Base-by-base conservation (phyloP, 2,888 invertebrate species). In the Autographa pulchrina region DNA sequence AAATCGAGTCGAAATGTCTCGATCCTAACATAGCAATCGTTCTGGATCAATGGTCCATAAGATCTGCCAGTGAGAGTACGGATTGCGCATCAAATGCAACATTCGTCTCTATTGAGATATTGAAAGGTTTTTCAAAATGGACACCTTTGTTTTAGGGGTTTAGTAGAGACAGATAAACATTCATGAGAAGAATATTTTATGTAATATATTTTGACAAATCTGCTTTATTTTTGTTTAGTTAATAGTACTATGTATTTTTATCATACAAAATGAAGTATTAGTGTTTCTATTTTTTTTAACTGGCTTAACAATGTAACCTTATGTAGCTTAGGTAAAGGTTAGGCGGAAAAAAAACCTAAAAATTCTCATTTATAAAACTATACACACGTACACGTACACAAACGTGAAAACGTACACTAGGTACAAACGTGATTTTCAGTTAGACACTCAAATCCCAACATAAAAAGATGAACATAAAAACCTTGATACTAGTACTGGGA, bases 1-100 rank as follows among this genome's bases (percentile, higher is more conserved):
- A 56, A 56, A 56, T 56, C 54, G 54, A 56, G 54, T 13, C 25
- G 54, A 20, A 56, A 56, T 56, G 20, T 56, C 54, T 56, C 54
- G 54, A 13, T 56, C 25, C 54, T 56, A 56, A 56, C 20, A 56
- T 25, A 56, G 54, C 20, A 56, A 56, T 56, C 54, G 54, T 56
- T 56, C 25, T 13, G 20, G 54, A 56, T 56, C 54, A 56, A 56
- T 20, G 54, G 25, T 11, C 20, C 54, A 18, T 54, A 11, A 5
- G 54, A 25, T 56, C 54, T 56, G 54, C 54, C 20, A 56, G 54
- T 54, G 54, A 25, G 9, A 56, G 54, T 56, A 25, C 25, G 25
- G 25, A 13, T 20, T 56, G 54, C 25, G 25, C 54, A 56, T 20
- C 25, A 56, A n/a, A 48, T 48, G 48, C 48, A 48, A 48, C 48